Evolutionary conservation across 2,797 vertebrate species (phyloP).

Genomic region (Octomys mimax): DNA sequence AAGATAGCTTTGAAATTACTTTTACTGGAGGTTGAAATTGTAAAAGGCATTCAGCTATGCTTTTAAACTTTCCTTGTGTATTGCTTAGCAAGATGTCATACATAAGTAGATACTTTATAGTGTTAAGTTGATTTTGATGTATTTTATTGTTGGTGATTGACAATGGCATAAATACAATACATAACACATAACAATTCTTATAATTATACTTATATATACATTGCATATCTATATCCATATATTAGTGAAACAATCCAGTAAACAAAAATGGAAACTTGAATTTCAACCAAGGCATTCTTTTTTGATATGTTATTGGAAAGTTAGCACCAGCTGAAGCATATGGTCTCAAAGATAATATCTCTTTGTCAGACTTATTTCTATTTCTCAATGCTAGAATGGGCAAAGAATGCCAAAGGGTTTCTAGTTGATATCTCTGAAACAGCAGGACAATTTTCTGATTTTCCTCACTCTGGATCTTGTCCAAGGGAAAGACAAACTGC

Average conservation of each 20-base stretch:
- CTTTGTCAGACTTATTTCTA: slow-evolving; percentile 60
- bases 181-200: not conserved
- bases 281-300: not conserved
- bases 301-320: not conserved
- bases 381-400: slow-evolving; percentile 32
- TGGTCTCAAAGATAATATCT: not conserved
- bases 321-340: not conserved
- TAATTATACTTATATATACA: not conserved
- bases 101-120: not conserved
- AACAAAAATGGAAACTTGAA: not conserved
- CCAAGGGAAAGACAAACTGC: slow-evolving; percentile 7
- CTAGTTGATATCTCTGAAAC: slow-evolving; percentile 37
- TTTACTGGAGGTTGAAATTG: not conserved
- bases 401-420: slow-evolving; percentile 57
- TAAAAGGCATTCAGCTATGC: not conserved
- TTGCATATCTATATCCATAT: not conserved
- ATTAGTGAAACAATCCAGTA: not conserved
- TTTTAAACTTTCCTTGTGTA: not conserved
- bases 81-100: not conserved
- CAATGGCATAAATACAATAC: not conserved
- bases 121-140: not conserved
- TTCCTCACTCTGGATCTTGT: not conserved
- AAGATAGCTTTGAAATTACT: not conserved
- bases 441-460: slow-evolving; percentile 54
- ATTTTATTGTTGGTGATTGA: not conserved